These are phyloP conservation scores for Rotaria socialis DNA, from an alignment of 2,888 invertebrate genomes.

Conservation along the genomic window DNA sequence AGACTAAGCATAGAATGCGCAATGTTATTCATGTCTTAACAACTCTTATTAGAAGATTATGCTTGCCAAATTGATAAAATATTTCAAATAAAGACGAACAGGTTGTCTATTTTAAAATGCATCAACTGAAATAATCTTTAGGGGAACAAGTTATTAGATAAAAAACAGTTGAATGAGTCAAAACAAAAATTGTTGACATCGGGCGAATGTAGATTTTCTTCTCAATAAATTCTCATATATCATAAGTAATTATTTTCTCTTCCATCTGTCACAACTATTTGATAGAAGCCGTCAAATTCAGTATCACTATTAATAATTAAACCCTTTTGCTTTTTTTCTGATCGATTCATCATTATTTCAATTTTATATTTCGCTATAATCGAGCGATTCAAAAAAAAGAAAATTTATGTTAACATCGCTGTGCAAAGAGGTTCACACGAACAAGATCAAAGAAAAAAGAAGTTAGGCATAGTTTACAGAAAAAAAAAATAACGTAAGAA, in stretches of 20 bases:
- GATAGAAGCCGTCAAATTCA: no score
- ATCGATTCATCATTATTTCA: background rate
- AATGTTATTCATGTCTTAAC: no score
- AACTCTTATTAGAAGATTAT: no score
- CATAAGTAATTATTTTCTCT: background rate
- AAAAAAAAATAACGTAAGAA: background rate
- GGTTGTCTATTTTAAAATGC: no score
- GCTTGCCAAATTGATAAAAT: background rate
- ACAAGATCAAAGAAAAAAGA: background rate
- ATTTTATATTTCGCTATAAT: background rate
- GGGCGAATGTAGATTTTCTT: background rate
- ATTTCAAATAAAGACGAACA: background rate
- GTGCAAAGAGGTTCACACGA: constrained; percentile 19
- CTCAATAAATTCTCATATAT: background rate
- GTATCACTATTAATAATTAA: background rate
- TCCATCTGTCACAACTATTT: background rate
- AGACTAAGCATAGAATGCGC: no score
- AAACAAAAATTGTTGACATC: background rate
- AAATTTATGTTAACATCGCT: background rate
- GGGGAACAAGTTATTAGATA: no score
- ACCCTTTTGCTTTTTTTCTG: background rate
- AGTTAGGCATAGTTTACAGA: background rate
- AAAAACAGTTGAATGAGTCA: background rate
- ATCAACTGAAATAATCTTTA: background rate
- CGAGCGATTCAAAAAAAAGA: background rate